Evolutionary conservation across 1,140 invertebrate species (phyloP), one percentile per base, ranked within the genome.

Genomic region (Hirudo medicinalis): DNA sequence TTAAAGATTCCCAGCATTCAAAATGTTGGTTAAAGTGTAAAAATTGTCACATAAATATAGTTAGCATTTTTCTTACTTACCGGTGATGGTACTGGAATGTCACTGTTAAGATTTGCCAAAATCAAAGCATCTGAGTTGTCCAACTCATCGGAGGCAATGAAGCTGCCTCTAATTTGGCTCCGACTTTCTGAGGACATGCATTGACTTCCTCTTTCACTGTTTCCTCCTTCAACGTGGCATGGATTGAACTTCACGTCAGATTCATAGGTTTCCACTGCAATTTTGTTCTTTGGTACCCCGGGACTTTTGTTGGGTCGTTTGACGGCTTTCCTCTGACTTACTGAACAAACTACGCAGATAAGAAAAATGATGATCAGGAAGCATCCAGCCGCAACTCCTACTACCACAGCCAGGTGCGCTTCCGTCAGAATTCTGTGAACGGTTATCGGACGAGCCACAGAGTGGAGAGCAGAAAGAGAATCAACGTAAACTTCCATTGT

Each of bases 321-420:
- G 11, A 22, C n/a, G 6, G 32, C 36, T 25, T 49, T 36, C n/a
- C 53, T 36, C n/a, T 49, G 69, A 25, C 69, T 36, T n/a, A 70
- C 69, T 25, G 22, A 54, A 36, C 69, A 70, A 49, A 54, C 69
- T 9, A 53, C 69, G 29, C 32, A 25, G n/a, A 53, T 49, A 8
- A 70, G 69, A 54, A 53, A 36, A 70, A 70, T 25, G n/a, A 53
- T 49, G 40, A 70, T 70, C 22, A 70, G 15, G 40, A 70, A 53
- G 25, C 69, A 70, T 25, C 69, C 69, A 53, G 32, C 53, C 4
- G 49, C 43, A 27, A 70, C 49, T 1, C 69, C 69, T 25, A 70
- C 69, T 2, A 70, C 49, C 3, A 70, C 49, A 36, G 69, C 69
- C n/a, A 70, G 53, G 25, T 70, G 69, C 6, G 69, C 49, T 25